phyloP scores from a whole-genome alignment of 2,113 vertebrate species.

The Lanius collurio region DNA sequence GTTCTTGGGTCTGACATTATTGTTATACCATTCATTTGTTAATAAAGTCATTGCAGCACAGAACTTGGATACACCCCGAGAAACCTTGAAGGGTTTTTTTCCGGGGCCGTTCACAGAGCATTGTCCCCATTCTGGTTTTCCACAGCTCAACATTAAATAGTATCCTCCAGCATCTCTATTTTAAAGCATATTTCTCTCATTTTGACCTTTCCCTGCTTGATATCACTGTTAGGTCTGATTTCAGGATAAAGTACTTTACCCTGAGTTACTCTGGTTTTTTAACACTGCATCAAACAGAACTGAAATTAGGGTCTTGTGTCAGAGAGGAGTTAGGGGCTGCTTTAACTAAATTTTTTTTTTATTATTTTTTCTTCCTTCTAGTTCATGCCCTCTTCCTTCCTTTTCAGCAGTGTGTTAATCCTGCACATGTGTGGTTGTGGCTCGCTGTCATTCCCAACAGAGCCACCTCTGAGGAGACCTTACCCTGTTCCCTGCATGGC shows the following conservation, averaged over 20 bases:
- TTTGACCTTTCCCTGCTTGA: neutral
- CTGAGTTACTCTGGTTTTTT: neutral
- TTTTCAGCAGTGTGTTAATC: too few relatives aligned
- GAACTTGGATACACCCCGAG: neutral
- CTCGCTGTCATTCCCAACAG: neutral
- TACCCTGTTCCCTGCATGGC: neutral
- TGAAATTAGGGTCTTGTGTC: neutral
- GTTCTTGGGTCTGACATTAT: neutral
- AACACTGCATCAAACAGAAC: neutral
- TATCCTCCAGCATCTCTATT: neutral
- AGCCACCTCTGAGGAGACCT: neutral
- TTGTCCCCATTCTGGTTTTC: neutral
- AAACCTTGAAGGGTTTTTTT: neutral
- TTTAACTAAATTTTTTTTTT: neutral
- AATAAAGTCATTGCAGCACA: neutral
- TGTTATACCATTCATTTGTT: neutral
- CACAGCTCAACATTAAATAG: neutral
- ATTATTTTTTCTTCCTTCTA: rapidly evolving
- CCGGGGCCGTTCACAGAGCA: neutral
- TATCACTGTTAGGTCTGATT: neutral
- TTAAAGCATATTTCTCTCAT: neutral
- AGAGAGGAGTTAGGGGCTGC: neutral
- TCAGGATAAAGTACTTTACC: neutral
- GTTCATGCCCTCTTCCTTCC: neutral
- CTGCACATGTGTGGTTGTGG: neutral